A percentile compares a stretch with the other conserved stretches of the same genome.
Conservation (phyloP, 2,888 invertebrate species). For the Serrognathus titanus region DNA sequence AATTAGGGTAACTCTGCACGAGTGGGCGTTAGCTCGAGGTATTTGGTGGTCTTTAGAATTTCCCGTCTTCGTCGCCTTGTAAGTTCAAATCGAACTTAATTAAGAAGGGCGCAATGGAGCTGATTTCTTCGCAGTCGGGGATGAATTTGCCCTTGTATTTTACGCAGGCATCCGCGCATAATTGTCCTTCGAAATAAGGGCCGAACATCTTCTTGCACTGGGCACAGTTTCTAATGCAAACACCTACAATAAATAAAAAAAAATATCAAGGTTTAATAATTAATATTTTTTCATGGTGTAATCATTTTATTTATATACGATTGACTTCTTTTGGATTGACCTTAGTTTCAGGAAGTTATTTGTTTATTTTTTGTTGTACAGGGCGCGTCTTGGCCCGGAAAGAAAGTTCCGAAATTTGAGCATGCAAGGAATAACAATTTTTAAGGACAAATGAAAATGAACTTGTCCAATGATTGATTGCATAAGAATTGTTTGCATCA, state of each 20-base stretch:
- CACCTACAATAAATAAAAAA: neutral
- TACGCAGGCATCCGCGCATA: conserved; percentile 81
- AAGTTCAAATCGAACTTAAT: conserved; percentile 3
- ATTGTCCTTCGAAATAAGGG: conserved; percentile 79
- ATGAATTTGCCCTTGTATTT: conserved; percentile 79
- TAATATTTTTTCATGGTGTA: no score
- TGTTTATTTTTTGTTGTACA: no score
- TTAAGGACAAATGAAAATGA: neutral
- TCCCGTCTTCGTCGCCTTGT: neutral
- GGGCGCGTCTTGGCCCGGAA: neutral
- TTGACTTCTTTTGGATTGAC: no score
- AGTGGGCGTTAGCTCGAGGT: neutral
- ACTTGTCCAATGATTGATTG: no score
- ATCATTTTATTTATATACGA: no score
- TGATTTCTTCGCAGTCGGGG: conserved; percentile 81
- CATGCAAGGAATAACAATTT: neutral
- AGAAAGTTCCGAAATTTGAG: neutral
- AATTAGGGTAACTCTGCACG: neutral
- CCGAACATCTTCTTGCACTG: conserved; percentile 89
- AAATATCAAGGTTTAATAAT: no score
- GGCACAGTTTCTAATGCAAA: conserved; percentile 71
- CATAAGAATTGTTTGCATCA: no score
- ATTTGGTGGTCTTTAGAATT: neutral
- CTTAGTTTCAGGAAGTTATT: no score
- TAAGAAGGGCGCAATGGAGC: conserved; percentile 76